These are phyloP conservation scores for Eira barbara DNA, from an alignment of 2,113 vertebrate species.

Conservation along the genomic window DNA sequence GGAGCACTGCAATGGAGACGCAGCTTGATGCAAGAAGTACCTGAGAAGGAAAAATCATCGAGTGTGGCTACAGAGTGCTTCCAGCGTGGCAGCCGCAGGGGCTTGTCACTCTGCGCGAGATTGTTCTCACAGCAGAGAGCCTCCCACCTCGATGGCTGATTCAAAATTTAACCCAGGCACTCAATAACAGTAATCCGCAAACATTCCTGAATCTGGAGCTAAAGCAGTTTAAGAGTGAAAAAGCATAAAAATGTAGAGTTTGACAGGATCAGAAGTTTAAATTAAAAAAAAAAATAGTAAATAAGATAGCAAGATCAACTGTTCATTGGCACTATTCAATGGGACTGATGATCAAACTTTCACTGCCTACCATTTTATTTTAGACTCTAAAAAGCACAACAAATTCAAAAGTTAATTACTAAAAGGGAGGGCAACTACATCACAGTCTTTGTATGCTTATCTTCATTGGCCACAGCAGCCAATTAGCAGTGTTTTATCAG, in stretches of 20 bases:
- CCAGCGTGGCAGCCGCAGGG: accelerated
- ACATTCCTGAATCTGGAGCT: not conserved
- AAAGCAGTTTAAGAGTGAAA: not conserved
- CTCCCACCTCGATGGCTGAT: not conserved
- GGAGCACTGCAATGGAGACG: not conserved
- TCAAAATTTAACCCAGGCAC: not conserved
- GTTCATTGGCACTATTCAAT: not conserved
- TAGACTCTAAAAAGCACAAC: not conserved
- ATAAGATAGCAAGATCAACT: not conserved
- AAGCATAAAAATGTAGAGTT: not conserved
- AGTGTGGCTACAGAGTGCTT: not conserved
- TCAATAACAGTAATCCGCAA: not conserved
- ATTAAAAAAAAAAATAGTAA: not conserved
- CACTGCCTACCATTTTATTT: not conserved
- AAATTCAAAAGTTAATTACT: slow-evolving; percentile 38
- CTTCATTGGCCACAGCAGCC: not conserved
- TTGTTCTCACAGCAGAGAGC: not conserved
- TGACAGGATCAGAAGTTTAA: not conserved
- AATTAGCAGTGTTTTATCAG: slow-evolving; percentile 31
- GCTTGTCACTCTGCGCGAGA: not conserved
- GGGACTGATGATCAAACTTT: not conserved
- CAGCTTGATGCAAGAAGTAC: not conserved
- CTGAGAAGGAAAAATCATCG: not conserved
- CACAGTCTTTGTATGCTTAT: slow-evolving; percentile 29
- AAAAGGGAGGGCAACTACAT: not conserved